Percentiles rank a stretch among this genome's conserved stretches.
Evolutionary conservation across 2,113 vertebrate genomes (phyloP).

Genomic region (Callocephalon fimbriatum): DNA sequence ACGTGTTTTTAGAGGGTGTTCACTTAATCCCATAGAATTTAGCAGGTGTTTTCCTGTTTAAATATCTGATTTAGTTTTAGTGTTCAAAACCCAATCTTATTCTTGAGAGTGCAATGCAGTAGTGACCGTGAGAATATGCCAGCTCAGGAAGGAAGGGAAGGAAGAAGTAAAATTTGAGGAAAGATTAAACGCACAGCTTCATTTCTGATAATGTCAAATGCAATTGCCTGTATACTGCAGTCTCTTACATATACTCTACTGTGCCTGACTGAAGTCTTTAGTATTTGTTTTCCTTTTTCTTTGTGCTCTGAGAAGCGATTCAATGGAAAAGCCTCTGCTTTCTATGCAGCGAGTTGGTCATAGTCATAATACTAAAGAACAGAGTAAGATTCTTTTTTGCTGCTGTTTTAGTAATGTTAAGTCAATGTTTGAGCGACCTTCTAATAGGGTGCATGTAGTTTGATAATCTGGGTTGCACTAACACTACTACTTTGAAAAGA

Average conservation of each 20-base stretch:
- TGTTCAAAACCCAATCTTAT: not conserved
- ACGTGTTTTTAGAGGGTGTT: not conserved
- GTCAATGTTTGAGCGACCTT: not conserved
- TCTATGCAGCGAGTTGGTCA: not conserved
- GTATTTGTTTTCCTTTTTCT: not conserved
- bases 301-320: not conserved
- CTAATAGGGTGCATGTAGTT: not conserved
- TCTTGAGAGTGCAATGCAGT: not conserved
- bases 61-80: not conserved
- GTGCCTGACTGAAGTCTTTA: not conserved
- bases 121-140: not conserved
- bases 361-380: not conserved
- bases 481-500: not conserved
- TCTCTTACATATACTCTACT: not conserved
- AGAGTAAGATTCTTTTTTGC: not conserved
- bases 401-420: not conserved
- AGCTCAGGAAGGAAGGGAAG: not conserved
- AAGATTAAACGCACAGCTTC: not conserved
- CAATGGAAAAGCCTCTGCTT: not conserved
- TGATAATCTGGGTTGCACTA: not conserved
- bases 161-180: conserved; percentile 32
- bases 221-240: not conserved
- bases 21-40: not conserved
- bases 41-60: not conserved
- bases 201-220: not conserved